Evolutionary conservation across 2,113 vertebrate species (phyloP).

Genomic region (Tachysurus fulvidraco): DNA sequence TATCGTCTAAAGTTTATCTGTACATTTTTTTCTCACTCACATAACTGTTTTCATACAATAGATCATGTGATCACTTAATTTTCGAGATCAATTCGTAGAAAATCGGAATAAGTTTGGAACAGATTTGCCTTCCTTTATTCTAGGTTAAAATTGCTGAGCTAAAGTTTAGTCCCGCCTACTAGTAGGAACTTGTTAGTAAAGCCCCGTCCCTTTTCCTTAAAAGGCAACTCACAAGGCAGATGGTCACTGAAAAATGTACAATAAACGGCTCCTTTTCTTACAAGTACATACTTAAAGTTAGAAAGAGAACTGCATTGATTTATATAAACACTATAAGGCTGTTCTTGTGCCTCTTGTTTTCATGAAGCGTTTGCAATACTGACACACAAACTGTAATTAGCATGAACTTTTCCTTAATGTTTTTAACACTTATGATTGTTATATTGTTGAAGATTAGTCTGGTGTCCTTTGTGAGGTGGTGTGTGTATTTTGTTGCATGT

Average conservation of each 20-base stretch:
- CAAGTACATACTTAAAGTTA: background rate
- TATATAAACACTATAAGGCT: background rate
- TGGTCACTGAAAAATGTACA: background rate
- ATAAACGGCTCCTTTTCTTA: background rate
- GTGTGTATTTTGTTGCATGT: slow-evolving; percentile 35
- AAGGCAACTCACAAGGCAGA: background rate
- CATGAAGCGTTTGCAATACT: background rate
- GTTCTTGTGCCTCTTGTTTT: background rate
- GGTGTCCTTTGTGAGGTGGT: background rate
- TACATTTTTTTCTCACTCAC: background rate
- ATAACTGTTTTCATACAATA: too few species aligned
- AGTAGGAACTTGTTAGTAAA: rapidly evolving
- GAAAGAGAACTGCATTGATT: background rate
- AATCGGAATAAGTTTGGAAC: background rate
- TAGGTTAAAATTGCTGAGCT: too few species aligned
- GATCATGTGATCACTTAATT: background rate
- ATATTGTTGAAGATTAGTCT: too few species aligned
- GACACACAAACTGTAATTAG: background rate
- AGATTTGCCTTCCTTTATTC: background rate
- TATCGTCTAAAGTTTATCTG: background rate
- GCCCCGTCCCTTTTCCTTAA: background rate
- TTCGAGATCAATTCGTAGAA: background rate
- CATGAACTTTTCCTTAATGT: too few species aligned
- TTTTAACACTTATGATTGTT: too few species aligned
- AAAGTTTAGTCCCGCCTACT: too few species aligned